These are phyloP conservation scores for Stomorhina lunata DNA, from an alignment of 2,888 invertebrate species.

Conservation along the genomic window DNA sequence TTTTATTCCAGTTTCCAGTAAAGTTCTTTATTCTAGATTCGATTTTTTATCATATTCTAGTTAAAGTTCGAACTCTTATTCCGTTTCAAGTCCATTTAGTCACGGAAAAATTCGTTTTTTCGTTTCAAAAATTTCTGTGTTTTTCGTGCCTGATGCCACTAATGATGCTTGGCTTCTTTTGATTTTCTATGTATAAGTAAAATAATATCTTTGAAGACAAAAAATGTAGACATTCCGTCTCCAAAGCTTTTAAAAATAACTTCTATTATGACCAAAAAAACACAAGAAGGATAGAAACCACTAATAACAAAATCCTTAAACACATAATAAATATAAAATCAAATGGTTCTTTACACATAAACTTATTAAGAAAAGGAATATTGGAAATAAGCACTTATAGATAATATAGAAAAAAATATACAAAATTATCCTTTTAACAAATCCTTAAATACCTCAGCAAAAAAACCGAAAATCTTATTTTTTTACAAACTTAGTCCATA, in stretches of 20 bases:
- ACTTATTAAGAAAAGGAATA: constrained; percentile 6
- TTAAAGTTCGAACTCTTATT: too few species aligned
- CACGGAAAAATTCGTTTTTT: too few species aligned
- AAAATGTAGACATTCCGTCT: constrained; percentile 45
- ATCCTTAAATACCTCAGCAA: constrained; percentile 18
- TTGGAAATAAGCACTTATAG: background rate
- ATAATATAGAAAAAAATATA: constrained; percentile 41
- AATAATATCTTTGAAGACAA: background rate
- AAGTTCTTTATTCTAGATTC: too few species aligned
- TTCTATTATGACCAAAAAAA: background rate
- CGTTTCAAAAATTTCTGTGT: too few species aligned
- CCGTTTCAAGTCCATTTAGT: too few species aligned
- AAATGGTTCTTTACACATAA: constrained; percentile 43
- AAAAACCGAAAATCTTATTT: background rate
- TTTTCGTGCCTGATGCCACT: too few species aligned
- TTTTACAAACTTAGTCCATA: constrained; percentile 71
- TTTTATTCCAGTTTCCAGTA: too few species aligned
- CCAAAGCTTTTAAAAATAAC: constrained; percentile 52
- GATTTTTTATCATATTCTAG: too few species aligned
- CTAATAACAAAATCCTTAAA: constrained; percentile 25
- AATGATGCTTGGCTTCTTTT: too few species aligned
- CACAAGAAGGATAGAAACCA: background rate
- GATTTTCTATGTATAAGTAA: background rate
- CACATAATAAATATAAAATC: constrained; percentile 32
- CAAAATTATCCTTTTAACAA: background rate